Conservation (phyloP, 2,888 invertebrate species). For the Luperina testacea region DNA sequence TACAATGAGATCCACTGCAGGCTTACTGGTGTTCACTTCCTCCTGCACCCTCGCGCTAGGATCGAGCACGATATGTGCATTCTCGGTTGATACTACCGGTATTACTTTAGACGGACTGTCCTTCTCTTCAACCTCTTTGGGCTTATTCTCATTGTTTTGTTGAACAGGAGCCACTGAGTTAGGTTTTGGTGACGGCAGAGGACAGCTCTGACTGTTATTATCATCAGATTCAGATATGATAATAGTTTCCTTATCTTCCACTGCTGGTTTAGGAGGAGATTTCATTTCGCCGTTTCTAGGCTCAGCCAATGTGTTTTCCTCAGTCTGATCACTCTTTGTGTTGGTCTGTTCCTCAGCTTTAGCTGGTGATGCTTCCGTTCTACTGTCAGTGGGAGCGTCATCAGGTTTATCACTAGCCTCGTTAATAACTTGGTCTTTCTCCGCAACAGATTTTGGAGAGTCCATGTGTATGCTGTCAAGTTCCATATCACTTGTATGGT, state of each 20-base stretch:
- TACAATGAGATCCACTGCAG: conserved; percentile 79
- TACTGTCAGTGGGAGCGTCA: conserved; percentile 68
- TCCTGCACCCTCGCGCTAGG: conserved; percentile 78
- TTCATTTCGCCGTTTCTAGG: conserved; percentile 78
- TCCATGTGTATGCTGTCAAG: conserved; percentile 88
- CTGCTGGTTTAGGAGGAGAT: conserved; percentile 72
- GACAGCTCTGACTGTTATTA: conserved; percentile 88
- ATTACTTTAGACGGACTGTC: conserved; percentile 85
- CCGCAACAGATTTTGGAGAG: conserved; percentile 84
- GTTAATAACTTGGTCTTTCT: conserved; percentile 83
- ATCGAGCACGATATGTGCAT: conserved; percentile 85
- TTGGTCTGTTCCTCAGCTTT: conserved; percentile 66
- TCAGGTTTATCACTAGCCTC: conserved; percentile 77
- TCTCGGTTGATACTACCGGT: conserved; percentile 85
- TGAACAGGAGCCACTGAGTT: conserved; percentile 76
- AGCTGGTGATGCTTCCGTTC: conserved; percentile 64
- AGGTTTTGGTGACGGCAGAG: conserved; percentile 85
- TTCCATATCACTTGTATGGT: conserved; percentile 89
- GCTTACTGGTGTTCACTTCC: conserved; percentile 74
- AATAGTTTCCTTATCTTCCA: conserved; percentile 87
- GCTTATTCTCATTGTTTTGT: conserved; percentile 78
- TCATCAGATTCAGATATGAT: conserved; percentile 88
- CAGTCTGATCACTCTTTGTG: conserved; percentile 63
- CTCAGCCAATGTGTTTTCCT: conserved; percentile 75
- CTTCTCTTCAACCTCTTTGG: conserved; percentile 82